Evolutionary conservation across 2,888 invertebrate genomes (phyloP).

Genomic region (Kuschelorhynchus macadamiae): DNA sequence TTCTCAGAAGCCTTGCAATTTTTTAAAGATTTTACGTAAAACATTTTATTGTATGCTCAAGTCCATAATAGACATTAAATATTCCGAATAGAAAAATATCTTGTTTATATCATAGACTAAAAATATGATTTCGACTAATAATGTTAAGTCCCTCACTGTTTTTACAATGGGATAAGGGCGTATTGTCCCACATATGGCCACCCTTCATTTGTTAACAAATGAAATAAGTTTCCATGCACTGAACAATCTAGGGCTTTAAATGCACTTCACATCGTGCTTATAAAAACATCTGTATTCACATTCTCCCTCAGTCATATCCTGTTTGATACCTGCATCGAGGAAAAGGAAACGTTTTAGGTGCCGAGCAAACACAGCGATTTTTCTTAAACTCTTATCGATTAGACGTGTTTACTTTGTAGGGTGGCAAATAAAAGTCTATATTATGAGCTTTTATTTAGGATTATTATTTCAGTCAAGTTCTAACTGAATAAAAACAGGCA

Average conservation of each 20-base stretch:
- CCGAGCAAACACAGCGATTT: constrained; percentile 35
- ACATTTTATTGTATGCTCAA: no score
- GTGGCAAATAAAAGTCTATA: constrained; percentile 47
- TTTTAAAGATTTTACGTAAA: no score
- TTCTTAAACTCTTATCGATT: constrained; percentile 64
- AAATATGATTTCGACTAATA: no score
- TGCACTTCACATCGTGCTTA: constrained; percentile 9
- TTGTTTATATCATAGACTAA: no score
- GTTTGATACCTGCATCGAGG: neutral
- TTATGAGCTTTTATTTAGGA: constrained; percentile 40
- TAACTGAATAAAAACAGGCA: constrained; percentile 23
- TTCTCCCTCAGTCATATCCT: neutral
- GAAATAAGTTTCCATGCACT: constrained; percentile 58
- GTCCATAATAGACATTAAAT: no score
- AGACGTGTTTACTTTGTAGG: constrained; percentile 59
- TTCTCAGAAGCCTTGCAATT: no score
- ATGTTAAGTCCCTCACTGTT: constrained; percentile 32
- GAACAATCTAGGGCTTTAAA: constrained; percentile 33
- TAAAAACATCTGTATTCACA: neutral
- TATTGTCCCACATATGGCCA: constrained; percentile 65
- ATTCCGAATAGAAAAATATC: no score
- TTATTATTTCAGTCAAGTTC: constrained; percentile 41
- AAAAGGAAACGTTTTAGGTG: neutral
- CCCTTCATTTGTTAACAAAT: constrained; percentile 65
- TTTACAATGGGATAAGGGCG: constrained; percentile 53